phyloP scores from a whole-genome alignment of 1,140 invertebrate species.

The Myzus persicae region DNA sequence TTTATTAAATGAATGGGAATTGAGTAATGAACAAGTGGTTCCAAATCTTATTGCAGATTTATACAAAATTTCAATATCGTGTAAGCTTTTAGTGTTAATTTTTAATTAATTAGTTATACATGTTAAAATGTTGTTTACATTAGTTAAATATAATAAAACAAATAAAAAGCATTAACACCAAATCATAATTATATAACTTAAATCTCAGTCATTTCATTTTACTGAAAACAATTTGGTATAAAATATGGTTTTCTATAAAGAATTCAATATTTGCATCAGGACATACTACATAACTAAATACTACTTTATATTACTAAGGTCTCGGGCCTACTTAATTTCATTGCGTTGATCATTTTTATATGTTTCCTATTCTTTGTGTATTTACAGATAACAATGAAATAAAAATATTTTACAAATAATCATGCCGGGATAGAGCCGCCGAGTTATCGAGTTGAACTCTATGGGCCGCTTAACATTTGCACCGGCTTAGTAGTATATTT shows the following conservation, averaged over 20 bases:
- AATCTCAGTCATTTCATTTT: background rate
- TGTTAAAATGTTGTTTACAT: background rate
- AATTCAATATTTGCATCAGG: background rate
- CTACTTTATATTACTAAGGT: background rate
- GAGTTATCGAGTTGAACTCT: too few species aligned
- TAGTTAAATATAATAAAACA: background rate
- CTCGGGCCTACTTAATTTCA: background rate
- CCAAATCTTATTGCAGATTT: constrained; percentile 73
- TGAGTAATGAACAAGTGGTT: background rate
- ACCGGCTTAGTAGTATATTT: too few species aligned
- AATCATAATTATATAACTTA: background rate
- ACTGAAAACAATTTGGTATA: background rate
- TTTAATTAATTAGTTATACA: background rate
- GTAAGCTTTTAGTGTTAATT: constrained; percentile 65
- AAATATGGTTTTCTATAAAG: background rate
- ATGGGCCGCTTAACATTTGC: too few species aligned
- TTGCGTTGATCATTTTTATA: background rate
- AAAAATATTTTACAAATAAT: background rate
- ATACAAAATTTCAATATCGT: constrained; percentile 79
- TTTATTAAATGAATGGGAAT: constrained; percentile 51
- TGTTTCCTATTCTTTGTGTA: background rate
- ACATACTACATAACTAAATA: background rate
- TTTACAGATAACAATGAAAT: background rate
- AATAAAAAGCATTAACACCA: background rate
- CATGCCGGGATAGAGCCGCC: too few species aligned